Evolutionary conservation across 2,113 vertebrate species (phyloP).

Genomic region (Rhinolophus sinicus): DNA sequence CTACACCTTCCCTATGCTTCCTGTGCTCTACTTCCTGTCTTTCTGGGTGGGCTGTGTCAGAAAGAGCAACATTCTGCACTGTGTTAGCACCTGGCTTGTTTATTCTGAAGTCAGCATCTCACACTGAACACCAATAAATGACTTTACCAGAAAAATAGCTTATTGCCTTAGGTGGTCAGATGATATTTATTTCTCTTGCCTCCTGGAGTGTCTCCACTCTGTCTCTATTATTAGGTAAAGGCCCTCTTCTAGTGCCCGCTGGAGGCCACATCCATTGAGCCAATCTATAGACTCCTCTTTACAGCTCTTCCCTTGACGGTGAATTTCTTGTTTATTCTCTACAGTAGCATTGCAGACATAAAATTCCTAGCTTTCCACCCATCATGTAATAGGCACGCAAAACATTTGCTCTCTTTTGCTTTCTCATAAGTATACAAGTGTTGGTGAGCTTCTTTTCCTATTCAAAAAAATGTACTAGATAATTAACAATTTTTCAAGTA

Average conservation of each 20-base stretch:
- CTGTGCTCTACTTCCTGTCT: accelerated
- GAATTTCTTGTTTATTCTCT: background rate
- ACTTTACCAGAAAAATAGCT: background rate
- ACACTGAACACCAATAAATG: background rate
- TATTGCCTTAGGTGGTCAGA: background rate
- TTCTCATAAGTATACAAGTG: background rate
- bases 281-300: background rate
- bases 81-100: background rate
- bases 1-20: too few relatives aligned
- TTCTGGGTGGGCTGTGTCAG: too few relatives aligned
- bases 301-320: background rate
- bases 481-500: slow-evolving; percentile 25
- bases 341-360: background rate
- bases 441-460: background rate
- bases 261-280: background rate
- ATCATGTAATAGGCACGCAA: background rate
- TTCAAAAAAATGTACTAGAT: background rate
- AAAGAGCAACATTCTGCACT: background rate
- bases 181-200: background rate
- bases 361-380: background rate
- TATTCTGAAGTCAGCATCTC: slow-evolving; percentile 27
- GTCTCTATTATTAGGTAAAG: background rate
- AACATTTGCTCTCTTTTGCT: background rate
- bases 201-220: background rate
- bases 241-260: background rate